These are phyloP conservation scores for Hirtodrosophila alboralis DNA, from an alignment of 2,888 invertebrate species.

Conservation along the genomic window DNA sequence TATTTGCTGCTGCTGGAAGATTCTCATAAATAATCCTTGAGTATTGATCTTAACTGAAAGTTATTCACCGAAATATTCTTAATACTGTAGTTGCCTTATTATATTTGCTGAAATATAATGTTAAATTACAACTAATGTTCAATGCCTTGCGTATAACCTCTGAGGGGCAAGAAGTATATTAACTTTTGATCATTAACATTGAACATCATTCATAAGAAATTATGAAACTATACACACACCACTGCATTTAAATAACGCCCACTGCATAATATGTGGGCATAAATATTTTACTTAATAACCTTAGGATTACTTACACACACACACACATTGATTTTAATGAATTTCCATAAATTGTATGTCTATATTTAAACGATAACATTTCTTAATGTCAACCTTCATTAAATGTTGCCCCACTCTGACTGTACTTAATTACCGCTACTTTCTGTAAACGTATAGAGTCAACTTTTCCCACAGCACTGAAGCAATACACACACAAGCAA, in stretches of 20 bases:
- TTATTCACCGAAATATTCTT: no score
- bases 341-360: constrained; percentile 73
- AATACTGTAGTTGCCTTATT: no score
- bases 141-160: no score
- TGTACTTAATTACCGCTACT: constrained; percentile 60
- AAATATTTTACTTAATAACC: constrained; percentile 32
- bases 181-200: no score
- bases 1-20: no score
- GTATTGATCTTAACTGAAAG: no score
- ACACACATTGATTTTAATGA: constrained; percentile 67
- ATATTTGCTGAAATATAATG: no score
- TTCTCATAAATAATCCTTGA: no score
- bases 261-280: constrained; percentile 24
- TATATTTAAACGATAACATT: constrained; percentile 71
- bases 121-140: no score
- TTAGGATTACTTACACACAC: constrained; percentile 22
- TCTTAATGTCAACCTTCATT: constrained; percentile 62
- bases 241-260: constrained; percentile 13
- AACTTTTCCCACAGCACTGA: constrained; percentile 40
- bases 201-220: not conserved
- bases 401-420: constrained; percentile 32
- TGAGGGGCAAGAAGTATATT: no score
- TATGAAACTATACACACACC: constrained; percentile 2
- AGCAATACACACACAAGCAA: no score
- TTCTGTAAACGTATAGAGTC: constrained; percentile 14